Base-by-base conservation (phyloP, 2,113 vertebrate species). In the Ceyx margarethae region DNA sequence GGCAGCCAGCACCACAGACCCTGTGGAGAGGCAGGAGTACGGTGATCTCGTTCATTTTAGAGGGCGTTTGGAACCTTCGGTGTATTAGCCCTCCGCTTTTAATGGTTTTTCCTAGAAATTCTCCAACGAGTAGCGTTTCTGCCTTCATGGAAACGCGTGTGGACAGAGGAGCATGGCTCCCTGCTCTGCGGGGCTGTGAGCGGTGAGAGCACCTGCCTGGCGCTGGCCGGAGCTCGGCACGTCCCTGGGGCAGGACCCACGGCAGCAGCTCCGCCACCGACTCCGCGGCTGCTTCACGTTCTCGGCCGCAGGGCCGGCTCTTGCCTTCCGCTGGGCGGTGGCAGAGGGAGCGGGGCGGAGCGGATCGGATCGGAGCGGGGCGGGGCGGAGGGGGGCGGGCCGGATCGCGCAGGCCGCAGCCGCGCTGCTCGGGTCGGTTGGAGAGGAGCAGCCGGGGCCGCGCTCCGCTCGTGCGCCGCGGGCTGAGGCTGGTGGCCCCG, bases 181-280 rank as follows among this genome's bases (percentile, higher is more conserved):
- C 37, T 0, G 5, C n/a, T 1, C 2, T 0, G 64, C 43, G 4
- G 54, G 15, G 2, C 37, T 0, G 43, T 0, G 33, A 23, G 50
- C 3, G 78, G 26, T 1, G 62, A 15, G 6, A 4, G 8, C 2
- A 1, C 25, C 1, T 1, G 57, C 48, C 31, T 15, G 8, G 5
- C 9, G 4, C 7, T n/a, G 3, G 8, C 25, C 10, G 8, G 6
- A 2, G 6, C 37, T 5, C 1, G 20, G 67, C 10, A 7, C 37
- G 65, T 26, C 60, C 3, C 29, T 0, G 28, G 13, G 43, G 15
- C 51, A 3, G n/a, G 4, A 11, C 3, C 53, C 13, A 3, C n/a
- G 3, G 28, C 6, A 11, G 42, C 21, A 3, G 43, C 22, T 25
- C 26, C 13, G 4, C 18, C 48, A 8, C 2, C 33, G 28, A 2